Evolutionary conservation across 2,888 invertebrate species (phyloP).

Genomic region (Sminthurides aquaticus): DNA sequence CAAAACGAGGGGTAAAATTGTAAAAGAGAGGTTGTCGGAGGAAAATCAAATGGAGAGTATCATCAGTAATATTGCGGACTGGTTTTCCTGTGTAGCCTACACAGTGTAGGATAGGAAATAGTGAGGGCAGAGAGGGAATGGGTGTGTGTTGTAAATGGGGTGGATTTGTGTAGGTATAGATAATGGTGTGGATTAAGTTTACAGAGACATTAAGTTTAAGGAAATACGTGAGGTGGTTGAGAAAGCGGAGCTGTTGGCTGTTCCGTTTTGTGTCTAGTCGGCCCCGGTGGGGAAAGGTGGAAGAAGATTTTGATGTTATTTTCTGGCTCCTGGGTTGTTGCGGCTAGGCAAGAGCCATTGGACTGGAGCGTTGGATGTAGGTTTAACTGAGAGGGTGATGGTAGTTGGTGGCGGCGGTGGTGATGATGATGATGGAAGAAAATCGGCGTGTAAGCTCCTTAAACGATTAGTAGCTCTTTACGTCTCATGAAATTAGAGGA

Average conservation of each 20-base stretch:
- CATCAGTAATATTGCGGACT: too few relatives aligned
- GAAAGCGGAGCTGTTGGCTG: neutral
- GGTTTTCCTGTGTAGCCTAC: too few relatives aligned
- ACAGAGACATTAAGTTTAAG: slow-evolving; percentile 22
- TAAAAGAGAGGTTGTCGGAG: too few relatives aligned
- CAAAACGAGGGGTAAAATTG: too few relatives aligned
- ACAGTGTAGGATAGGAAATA: too few relatives aligned
- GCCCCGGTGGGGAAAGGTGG: too few relatives aligned
- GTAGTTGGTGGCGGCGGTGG: slow-evolving; percentile 3
- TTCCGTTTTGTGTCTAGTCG: too few relatives aligned
- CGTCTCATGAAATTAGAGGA: slow-evolving; percentile 42
- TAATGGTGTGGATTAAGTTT: neutral
- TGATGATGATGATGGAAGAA: slow-evolving; percentile 32
- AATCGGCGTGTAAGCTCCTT: slow-evolving; percentile 40
- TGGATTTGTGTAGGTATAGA: neutral
- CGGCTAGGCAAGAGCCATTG: too few relatives aligned
- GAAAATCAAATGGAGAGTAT: too few relatives aligned
- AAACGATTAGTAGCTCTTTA: slow-evolving; percentile 42
- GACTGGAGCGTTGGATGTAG: too few relatives aligned
- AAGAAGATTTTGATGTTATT: neutral
- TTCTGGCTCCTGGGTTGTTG: neutral
- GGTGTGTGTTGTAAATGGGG: neutral
- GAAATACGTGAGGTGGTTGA: slow-evolving; percentile 24
- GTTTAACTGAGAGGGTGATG: neutral
- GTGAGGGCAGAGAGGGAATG: too few relatives aligned